Percentiles rank a stretch among this genome's conserved stretches.
Evolutionary conservation across 2,797 vertebrate species (phyloP).

Genomic region (Mareca penelope): DNA sequence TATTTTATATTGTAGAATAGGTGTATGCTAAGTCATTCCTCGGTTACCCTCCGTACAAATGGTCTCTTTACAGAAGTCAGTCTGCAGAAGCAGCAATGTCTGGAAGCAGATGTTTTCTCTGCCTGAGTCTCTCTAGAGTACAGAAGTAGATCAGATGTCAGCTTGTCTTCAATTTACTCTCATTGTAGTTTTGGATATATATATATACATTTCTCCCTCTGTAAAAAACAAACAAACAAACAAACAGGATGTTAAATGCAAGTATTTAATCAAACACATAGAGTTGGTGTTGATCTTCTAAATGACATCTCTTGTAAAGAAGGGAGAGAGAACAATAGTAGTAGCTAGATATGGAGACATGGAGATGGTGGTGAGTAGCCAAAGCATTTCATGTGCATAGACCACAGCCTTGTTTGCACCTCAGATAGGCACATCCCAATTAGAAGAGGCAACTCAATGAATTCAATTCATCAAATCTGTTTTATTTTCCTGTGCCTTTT

Average conservation of each 20-base stretch:
- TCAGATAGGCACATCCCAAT: neutral
- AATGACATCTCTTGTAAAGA: neutral
- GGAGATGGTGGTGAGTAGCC: neutral
- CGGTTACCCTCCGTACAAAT: neutral
- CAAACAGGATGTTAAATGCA: neutral
- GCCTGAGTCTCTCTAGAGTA: neutral
- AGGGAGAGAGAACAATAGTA: neutral
- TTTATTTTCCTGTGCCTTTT: conserved; percentile 16
- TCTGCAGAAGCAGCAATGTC: neutral
- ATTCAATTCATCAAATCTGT: neutral
- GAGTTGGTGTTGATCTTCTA: neutral
- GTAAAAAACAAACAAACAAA: neutral
- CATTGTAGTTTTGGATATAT: neutral
- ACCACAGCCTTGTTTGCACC: neutral
- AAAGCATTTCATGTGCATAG: neutral
- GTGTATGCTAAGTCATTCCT: neutral
- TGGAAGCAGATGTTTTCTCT: neutral
- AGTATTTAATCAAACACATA: neutral
- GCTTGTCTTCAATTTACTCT: neutral
- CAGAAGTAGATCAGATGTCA: neutral
- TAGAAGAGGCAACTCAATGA: conserved; percentile 21
- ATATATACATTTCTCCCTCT: neutral
- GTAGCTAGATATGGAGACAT: neutral
- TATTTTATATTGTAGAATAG: neutral
- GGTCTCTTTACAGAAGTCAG: neutral